Conservation (phyloP, 1,140 invertebrate species). For the Cephus cinctus region DNA sequence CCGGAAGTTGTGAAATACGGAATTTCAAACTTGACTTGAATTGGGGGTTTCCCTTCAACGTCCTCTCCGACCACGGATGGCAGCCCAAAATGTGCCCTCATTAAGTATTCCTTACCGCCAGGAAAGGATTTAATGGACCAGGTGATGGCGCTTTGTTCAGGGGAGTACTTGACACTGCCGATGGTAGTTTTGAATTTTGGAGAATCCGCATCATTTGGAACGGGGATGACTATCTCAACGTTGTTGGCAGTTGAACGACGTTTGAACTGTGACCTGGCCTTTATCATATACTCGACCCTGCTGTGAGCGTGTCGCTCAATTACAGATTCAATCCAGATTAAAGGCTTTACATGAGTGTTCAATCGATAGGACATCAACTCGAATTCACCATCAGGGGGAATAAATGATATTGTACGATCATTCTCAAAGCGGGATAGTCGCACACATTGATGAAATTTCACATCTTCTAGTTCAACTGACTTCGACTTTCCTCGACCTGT, state of each 20-base stretch:
- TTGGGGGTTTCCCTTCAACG: slow-evolving; percentile 94
- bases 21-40: slow-evolving; percentile 99
- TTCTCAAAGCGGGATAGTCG: slow-evolving; percentile 97
- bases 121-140: slow-evolving; percentile 99
- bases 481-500: slow-evolving; percentile 98
- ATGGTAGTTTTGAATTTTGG: slow-evolving; percentile 99
- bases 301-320: slow-evolving; percentile 99
- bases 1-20: slow-evolving; percentile 99
- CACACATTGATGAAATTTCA: slow-evolving; percentile 99
- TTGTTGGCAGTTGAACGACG: slow-evolving; percentile 97
- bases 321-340: slow-evolving; percentile 99
- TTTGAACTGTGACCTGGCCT: slow-evolving; percentile 99
- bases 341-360: slow-evolving; percentile 95
- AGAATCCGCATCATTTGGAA: slow-evolving; percentile 96
- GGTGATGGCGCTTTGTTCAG: slow-evolving; percentile 96
- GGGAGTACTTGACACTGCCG: slow-evolving; percentile 96
- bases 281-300: slow-evolving; percentile 99
- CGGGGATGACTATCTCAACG: slow-evolving; percentile 98
- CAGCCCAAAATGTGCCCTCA: slow-evolving; percentile 98
- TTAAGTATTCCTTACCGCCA: slow-evolving; percentile 98
- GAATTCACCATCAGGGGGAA: slow-evolving; percentile 99
- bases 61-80: slow-evolving; percentile 97
- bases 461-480: slow-evolving; percentile 98
- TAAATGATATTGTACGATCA: slow-evolving; percentile 97
- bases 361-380: slow-evolving; percentile 99